Evolutionary conservation across 2,888 invertebrate species (phyloP).

Genomic region (Cyclophora punctaria): DNA sequence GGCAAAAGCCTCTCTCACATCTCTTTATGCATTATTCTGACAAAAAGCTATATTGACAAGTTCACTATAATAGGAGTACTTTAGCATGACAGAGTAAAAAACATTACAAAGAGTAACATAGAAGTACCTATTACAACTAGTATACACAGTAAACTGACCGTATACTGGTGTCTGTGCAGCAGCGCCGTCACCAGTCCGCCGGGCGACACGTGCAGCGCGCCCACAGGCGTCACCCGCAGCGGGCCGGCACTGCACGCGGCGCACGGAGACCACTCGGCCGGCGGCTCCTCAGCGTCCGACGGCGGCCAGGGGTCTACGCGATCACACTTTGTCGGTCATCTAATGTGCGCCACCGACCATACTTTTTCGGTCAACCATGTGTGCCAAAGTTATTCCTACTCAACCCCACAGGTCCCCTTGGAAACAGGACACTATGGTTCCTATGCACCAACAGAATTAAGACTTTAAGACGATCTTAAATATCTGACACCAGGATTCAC

Average conservation of each 20-base stretch:
- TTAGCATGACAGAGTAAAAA: too few relatives aligned
- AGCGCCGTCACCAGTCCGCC: conserved; percentile 49
- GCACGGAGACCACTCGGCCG: conserved; percentile 20
- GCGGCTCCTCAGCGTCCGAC: not conserved
- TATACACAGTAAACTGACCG: conserved; percentile 30
- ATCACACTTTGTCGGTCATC: conserved; percentile 58
- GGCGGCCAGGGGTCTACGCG: conserved; percentile 32
- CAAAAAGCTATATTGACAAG: too few relatives aligned
- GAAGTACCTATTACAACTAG: conserved; percentile 1
- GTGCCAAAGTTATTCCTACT: too few relatives aligned
- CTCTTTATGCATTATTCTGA: too few relatives aligned
- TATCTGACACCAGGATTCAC: too few relatives aligned
- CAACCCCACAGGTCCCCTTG: too few relatives aligned
- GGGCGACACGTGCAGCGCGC: conserved; percentile 37
- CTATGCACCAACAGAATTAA: too few relatives aligned
- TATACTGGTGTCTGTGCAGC: conserved; percentile 44
- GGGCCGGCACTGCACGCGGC: conserved; percentile 43
- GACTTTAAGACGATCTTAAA: too few relatives aligned
- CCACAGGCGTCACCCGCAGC: conserved; percentile 30
- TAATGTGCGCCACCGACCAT: conserved; percentile 29
- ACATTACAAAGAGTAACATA: conserved; percentile 1
- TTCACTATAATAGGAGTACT: too few relatives aligned
- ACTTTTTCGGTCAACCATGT: too few relatives aligned
- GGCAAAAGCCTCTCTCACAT: too few relatives aligned
- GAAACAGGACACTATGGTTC: too few relatives aligned